These are phyloP conservation scores for Parnassius apollo DNA, from an alignment of 2,888 invertebrate genomes.

Conservation along the genomic window DNA sequence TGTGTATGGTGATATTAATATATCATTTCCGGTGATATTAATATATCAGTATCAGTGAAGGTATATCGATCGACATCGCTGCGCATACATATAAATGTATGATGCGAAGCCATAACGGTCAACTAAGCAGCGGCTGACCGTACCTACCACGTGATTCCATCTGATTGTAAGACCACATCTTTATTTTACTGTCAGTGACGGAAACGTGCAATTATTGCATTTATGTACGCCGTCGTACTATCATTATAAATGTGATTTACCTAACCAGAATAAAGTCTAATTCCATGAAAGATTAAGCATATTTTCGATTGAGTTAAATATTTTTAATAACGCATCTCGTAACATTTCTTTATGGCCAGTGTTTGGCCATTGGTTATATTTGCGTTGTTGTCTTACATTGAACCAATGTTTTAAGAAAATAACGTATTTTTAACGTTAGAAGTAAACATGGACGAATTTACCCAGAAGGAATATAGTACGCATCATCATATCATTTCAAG, in stretches of 20 bases:
- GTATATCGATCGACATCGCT: slow-evolving; percentile 49
- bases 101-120: slow-evolving; percentile 67
- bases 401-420: slow-evolving; percentile 19
- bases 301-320: too few species aligned
- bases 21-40: too few species aligned
- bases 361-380: slow-evolving; percentile 19
- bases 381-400: slow-evolving; percentile 12
- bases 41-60: slow-evolving; percentile 4
- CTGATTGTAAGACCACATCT: slow-evolving; percentile 47
- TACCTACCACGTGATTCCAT: slow-evolving; percentile 48
- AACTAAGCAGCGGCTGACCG: slow-evolving; percentile 44
- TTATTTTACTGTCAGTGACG: slow-evolving; percentile 57
- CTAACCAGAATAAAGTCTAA: slow-evolving; percentile 38
- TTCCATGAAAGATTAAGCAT: not conserved
- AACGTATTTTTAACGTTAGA: slow-evolving; percentile 19
- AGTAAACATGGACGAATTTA: slow-evolving; percentile 25
- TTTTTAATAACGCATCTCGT: too few species aligned
- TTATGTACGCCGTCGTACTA: slow-evolving; percentile 23
- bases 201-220: slow-evolving; percentile 56
- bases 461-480: slow-evolving; percentile 21
- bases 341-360: not conserved
- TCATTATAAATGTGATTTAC: slow-evolving; percentile 48
- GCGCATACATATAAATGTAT: slow-evolving; percentile 55
- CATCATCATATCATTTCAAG: slow-evolving; percentile 27
- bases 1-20: too few species aligned